These are phyloP conservation scores for Lepidurus arcticus DNA, from an alignment of 1,140 invertebrate species.

Conservation along the genomic window DNA sequence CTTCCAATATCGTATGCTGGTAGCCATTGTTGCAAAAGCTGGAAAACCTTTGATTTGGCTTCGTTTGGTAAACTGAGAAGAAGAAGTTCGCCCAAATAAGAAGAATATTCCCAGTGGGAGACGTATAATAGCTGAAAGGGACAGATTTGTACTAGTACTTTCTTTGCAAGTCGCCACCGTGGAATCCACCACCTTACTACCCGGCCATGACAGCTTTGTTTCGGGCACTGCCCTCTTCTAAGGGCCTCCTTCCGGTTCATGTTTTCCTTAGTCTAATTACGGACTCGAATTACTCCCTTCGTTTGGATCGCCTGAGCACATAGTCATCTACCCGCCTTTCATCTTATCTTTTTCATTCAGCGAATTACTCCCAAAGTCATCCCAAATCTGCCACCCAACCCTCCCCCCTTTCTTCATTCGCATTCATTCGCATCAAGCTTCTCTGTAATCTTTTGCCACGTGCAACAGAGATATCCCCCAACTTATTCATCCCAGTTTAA, in stretches of 20 bases:
- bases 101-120: neutral
- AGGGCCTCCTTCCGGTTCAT: neutral
- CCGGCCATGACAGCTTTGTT: constrained; percentile 13
- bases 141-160: neutral
- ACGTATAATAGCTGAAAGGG: neutral
- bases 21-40: too few species aligned
- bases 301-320: neutral
- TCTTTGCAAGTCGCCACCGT: neutral
- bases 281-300: constrained; percentile 10
- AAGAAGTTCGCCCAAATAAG: neutral
- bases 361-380: neutral
- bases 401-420: neutral
- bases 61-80: neutral
- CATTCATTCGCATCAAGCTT: neutral
- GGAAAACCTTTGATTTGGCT: too few species aligned
- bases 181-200: neutral
- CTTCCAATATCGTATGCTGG: too few species aligned
- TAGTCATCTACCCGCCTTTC: neutral
- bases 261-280: constrained; percentile 15
- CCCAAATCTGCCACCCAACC: neutral
- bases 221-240: neutral
- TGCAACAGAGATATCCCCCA: too few species aligned
- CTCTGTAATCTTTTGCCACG: neutral
- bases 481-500: too few species aligned
- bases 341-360: neutral